These are phyloP conservation scores for Tauraco hartlaubi DNA, from an alignment of 2,797 vertebrate genomes.

Conservation along the genomic window DNA sequence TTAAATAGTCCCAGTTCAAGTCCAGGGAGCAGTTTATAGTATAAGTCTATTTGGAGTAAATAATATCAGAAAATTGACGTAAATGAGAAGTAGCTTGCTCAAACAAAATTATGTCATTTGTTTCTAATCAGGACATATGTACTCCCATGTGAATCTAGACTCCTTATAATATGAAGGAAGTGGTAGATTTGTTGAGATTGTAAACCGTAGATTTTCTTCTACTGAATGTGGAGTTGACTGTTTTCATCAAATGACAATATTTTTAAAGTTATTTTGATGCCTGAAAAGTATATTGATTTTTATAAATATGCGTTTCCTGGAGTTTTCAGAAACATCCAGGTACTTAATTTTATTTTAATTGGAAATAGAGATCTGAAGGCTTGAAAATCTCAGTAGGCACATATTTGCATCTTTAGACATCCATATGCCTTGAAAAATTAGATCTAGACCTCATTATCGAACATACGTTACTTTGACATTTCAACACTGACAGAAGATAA, in stretches of 20 bases:
- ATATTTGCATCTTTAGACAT: background rate
- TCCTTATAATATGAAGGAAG: background rate
- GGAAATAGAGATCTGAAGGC: background rate
- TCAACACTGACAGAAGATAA: background rate
- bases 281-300: background rate
- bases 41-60: background rate
- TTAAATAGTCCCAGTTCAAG: background rate
- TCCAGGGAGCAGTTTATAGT: background rate
- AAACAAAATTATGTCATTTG: background rate
- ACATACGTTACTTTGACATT: background rate
- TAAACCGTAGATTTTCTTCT: background rate
- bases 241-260: background rate
- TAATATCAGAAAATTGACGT: background rate
- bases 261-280: background rate
- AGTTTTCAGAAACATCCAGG: background rate
- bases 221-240: background rate
- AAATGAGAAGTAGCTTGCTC: background rate
- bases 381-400: background rate
- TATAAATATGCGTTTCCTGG: background rate
- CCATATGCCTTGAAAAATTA: background rate
- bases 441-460: background rate
- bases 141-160: background rate
- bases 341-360: background rate
- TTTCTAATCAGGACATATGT: background rate
- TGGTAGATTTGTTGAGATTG: background rate